Base-by-base conservation (phyloP, 2,888 invertebrate genomes). In the Synergus japonicus region DNA sequence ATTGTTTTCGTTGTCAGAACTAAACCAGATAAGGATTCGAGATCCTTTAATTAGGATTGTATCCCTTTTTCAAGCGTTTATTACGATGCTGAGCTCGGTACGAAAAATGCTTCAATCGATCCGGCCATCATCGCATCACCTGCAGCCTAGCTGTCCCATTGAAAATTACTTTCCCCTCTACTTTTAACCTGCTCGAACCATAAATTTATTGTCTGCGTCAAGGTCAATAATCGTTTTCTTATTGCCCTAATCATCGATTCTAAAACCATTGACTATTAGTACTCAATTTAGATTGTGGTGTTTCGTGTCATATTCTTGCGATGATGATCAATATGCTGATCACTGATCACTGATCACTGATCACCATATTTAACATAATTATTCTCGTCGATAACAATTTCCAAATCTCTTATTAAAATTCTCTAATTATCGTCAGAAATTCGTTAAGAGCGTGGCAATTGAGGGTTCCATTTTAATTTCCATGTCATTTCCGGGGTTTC, bases 11-110 rank as follows among this genome's bases (percentile, higher is more conserved):
- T 63, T 22, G 80, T 67, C 73, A 22, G 13, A 66, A 76, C 79
- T 77, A 54, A 76, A 65, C 78, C 63, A 82, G 80, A 82, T 80
- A 83, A 81, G 78, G 66, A 83, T 81, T 79, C 82, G 78, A 83
- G 82, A 82, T 54, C 83, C 79, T 79, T 81, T 85, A 84, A 85
- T 85, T 85, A 84, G 84, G 84, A 83, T 85, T 81, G 81, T 41
- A 37, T 22, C 12, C 37, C 54, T 54, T 41, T 54, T 54, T 73
- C 15, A 49, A 54, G 15, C 29, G 49, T 49, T 37, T 54, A 41
- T 54, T 73, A 54, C 73, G 22, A 29, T 29, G n/a, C 73, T 37
- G 49, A 49, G 37, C 9, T 41, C 15, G 49, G 4, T 15, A 49
- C 29, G 49, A 49, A 37, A 69, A 69, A 15, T 49, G 49, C 49